Evolutionary conservation across 2,797 vertebrate genomes (phyloP).

Genomic region (Notolabrus celidotus): DNA sequence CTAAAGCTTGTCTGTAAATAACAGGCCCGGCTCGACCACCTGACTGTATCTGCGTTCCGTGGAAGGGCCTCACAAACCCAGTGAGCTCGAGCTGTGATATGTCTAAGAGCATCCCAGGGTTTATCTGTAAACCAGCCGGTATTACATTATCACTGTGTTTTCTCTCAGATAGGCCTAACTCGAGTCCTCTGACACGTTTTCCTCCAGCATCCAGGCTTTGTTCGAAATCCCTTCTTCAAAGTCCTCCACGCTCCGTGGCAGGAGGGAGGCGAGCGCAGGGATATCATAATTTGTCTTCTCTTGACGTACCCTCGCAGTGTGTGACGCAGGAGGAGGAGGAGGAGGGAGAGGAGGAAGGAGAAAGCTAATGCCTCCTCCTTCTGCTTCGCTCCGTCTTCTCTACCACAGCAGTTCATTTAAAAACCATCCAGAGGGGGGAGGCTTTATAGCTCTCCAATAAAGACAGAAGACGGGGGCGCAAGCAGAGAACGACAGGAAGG

Average conservation of each 20-base stretch:
- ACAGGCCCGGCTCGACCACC: background rate
- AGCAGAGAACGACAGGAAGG: conserved; percentile 39
- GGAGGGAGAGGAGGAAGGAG: conserved; percentile 21
- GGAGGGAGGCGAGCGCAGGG: conserved; percentile 48
- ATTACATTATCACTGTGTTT: conserved; percentile 53
- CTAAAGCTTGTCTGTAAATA: conserved; percentile 20
- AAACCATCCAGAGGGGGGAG: conserved; percentile 52
- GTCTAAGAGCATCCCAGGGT: conserved; percentile 50
- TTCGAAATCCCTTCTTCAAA: conserved; percentile 63
- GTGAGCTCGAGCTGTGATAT: conserved; percentile 15
- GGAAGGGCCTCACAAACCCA: conserved; percentile 6
- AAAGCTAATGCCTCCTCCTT: conserved; percentile 49
- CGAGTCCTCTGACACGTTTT: conserved; percentile 55
- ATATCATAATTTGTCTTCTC: conserved; percentile 75
- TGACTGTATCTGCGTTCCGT: conserved; percentile 25
- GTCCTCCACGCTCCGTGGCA: conserved; percentile 36
- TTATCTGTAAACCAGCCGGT: conserved; percentile 55
- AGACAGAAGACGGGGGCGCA: conserved; percentile 51
- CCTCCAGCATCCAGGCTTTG: conserved; percentile 57
- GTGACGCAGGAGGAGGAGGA: conserved; percentile 61
- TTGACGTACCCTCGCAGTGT: conserved; percentile 60
- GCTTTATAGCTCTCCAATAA: conserved; percentile 70
- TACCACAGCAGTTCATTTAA: conserved; percentile 60
- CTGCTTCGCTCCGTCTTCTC: conserved; percentile 34
- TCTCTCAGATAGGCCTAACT: conserved; percentile 36